Evolutionary conservation across 2,888 invertebrate genomes (phyloP), one percentile per base, ranked within the genome.

Genomic region (Seira ritae): DNA sequence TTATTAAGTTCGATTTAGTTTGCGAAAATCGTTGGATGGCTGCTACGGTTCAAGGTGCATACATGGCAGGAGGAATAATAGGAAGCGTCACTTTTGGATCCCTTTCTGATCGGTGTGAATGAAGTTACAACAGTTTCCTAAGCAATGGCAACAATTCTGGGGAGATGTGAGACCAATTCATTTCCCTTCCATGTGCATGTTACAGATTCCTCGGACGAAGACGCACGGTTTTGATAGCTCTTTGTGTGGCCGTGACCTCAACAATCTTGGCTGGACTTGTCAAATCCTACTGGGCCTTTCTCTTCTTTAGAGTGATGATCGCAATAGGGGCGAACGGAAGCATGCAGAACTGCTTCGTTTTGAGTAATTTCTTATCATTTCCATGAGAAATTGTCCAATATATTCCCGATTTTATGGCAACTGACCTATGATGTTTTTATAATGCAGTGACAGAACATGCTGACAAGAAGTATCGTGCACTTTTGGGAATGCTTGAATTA

Each of bases 341-440:
- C 8, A 85, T 86, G 62, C 89, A 89, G 78, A 89, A 88, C 67
- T 85, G 87, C 69, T 88, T 83, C 75, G 85, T 87, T 55, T 65
- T 89, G 0, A 68, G 89, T 88, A 80, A 80, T 80, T 71, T 15
- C 8, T n/a, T n/a, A n/a, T n/a, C n/a, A n/a, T n/a, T n/a, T n/a
- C n/a, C n/a, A n/a, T n/a, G n/a, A n/a, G n/a, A n/a, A n/a, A n/a
- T n/a, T n/a, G n/a, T n/a, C n/a, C n/a, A n/a, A n/a, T n/a, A n/a
- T n/a, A n/a, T n/a, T n/a, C n/a, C n/a, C n/a, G n/a, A n/a, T n/a
- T n/a, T n/a, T n/a, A n/a, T n/a, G n/a, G n/a, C n/a, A n/a, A n/a
- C n/a, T n/a, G n/a, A n/a, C n/a, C n/a, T n/a, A n/a, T n/a, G n/a
- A n/a, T n/a, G n/a, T n/a, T n/a, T 19, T 6, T 12, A 8, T n/a